These are phyloP conservation scores for Eretmodus cyanostictus DNA, from an alignment of 2,113 vertebrate genomes.

Conservation along the genomic window DNA sequence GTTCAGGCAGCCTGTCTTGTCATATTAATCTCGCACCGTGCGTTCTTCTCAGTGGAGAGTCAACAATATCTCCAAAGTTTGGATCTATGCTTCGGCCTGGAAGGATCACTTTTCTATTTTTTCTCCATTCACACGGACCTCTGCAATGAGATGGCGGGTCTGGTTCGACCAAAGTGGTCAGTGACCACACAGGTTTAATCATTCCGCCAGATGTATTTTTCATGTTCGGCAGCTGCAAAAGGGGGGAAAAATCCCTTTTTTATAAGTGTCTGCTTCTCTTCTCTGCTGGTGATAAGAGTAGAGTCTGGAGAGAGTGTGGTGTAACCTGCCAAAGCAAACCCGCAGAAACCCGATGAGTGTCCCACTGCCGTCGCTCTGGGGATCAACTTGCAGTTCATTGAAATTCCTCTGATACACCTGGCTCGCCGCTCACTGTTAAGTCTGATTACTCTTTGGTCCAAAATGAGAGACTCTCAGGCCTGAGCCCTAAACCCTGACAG, in stretches of 20 bases:
- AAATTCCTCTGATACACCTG: slow-evolving; percentile 49
- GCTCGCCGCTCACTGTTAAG: not conserved
- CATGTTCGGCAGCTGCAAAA: slow-evolving; percentile 31
- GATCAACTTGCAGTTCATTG: slow-evolving; percentile 39
- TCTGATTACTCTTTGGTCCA: not conserved
- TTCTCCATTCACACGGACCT: not conserved
- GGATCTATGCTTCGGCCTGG: not conserved
- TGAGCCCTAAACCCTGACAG: not conserved
- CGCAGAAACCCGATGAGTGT: slow-evolving; percentile 42
- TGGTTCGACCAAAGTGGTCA: not conserved
- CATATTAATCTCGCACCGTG: not conserved
- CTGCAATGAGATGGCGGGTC: not conserved
- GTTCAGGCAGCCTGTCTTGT: not conserved
- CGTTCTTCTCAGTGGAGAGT: not conserved
- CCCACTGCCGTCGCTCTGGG: slow-evolving; percentile 12
- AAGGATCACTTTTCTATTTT: not conserved
- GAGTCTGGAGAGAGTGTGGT: slow-evolving; percentile 24
- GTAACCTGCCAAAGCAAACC: slow-evolving; percentile 48
- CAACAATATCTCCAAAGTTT: not conserved
- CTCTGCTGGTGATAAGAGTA: not conserved
- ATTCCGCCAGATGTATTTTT: slow-evolving; percentile 39
- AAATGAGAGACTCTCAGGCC: not conserved
- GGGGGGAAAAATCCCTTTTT: slow-evolving; percentile 8
- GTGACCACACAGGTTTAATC: slow-evolving; percentile 45
- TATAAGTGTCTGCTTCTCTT: slow-evolving; percentile 52